Percentiles rank a stretch among this genome's conserved stretches.
Conservation (phyloP, 2,888 invertebrate genomes). For the Pandemis cinnamomeana region DNA sequence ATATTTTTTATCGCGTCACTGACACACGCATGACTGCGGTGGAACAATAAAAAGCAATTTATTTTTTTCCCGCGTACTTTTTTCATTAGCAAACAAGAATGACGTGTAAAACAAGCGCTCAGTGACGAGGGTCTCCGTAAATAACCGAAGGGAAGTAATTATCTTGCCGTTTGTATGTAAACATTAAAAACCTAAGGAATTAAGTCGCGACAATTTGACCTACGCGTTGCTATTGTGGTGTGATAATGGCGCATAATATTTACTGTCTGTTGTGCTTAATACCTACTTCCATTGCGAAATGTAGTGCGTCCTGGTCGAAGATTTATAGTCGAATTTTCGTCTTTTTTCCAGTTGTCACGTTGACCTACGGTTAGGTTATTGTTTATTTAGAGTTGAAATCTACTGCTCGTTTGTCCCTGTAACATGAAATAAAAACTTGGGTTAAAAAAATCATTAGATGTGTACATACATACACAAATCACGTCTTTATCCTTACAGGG, state of each 20-base stretch:
- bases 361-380: no score
- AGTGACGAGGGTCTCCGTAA: slow-evolving; percentile 77
- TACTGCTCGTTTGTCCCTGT: no score
- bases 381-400: no score
- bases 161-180: slow-evolving; percentile 61
- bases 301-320: no score
- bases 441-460: no score
- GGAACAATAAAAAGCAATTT: slow-evolving; percentile 80
- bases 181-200: slow-evolving; percentile 33
- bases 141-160: slow-evolving; percentile 78
- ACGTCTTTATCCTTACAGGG: no score
- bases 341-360: no score
- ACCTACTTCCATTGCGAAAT: background rate
- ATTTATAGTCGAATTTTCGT: no score
- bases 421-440: no score
- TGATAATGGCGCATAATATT: slow-evolving; percentile 1
- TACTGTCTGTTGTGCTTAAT: background rate
- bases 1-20: slow-evolving; percentile 54
- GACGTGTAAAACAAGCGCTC: slow-evolving; percentile 81
- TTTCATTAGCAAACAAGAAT: slow-evolving; percentile 82
- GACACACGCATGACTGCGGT: slow-evolving; percentile 59
- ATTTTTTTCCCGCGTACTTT: slow-evolving; percentile 73
- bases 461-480: no score
- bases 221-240: background rate
- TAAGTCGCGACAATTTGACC: slow-evolving; percentile 14